Percentiles rank a stretch among this genome's conserved stretches.
These are phyloP conservation scores for Ichneumoninae sp. DNA, from an alignment of 2,888 invertebrate species.

Conservation along the genomic window DNA sequence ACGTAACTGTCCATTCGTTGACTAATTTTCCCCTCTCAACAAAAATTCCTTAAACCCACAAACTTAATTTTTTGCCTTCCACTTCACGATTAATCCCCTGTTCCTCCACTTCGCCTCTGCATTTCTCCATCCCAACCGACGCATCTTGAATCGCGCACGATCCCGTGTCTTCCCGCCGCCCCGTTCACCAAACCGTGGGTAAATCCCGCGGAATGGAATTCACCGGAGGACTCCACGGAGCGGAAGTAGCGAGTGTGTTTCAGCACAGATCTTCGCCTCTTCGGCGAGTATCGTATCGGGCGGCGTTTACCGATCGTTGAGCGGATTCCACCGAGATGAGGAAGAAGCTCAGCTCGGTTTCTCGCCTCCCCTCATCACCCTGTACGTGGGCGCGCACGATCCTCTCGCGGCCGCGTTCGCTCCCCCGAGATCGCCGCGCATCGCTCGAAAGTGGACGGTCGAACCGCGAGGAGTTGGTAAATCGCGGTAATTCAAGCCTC, in stretches of 20 bases:
- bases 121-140: too few relatives aligned
- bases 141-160: not conserved
- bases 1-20: too few relatives aligned
- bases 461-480: conserved; percentile 33
- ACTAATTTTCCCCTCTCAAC: too few relatives aligned
- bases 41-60: too few relatives aligned
- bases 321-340: conserved; percentile 39
- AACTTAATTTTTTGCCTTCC: too few relatives aligned
- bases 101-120: too few relatives aligned
- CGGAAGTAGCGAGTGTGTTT: conserved; percentile 47
- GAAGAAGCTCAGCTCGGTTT: conserved; percentile 2
- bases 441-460: conserved; percentile 35
- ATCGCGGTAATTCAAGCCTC: conserved; percentile 61
- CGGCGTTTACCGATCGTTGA: conserved; percentile 32
- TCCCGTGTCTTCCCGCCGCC: conserved; percentile 1
- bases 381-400: conserved; percentile 32
- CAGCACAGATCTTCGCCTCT: conserved; percentile 29
- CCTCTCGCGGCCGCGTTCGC: conserved; percentile 1
- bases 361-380: conserved; percentile 20
- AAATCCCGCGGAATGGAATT: conserved; percentile 42
- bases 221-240: conserved; percentile 8
- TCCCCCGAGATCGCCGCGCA: conserved; percentile 26
- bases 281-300: conserved; percentile 18
- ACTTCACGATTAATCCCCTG: too few relatives aligned
- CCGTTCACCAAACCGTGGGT: conserved; percentile 34